Base-by-base conservation (phyloP, 1,140 invertebrate species). In the Euwallacea fornicatus region DNA sequence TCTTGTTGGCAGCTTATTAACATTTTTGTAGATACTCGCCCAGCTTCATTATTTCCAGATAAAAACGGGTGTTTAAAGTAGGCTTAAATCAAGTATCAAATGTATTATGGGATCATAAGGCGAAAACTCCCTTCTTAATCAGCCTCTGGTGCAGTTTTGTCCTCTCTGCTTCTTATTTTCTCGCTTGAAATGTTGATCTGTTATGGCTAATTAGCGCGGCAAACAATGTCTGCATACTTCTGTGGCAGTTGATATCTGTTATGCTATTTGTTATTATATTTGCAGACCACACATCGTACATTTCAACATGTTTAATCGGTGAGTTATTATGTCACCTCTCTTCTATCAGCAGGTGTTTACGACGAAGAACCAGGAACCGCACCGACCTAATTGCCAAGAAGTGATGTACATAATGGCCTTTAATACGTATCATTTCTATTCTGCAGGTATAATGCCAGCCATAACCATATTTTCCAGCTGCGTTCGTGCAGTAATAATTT, bases 251-350 rank as follows among this genome's bases (percentile, higher is more conserved):
- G 69, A 66, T 71, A 71, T 71, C 69, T 71, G 69, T 71, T 71
- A 71, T 59, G 69, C 63, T 63, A 71, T 71, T 71, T 71, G 63
- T 71, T 71, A 71, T 71, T 71, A 71, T 70, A 71, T 71, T 71
- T 61, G 56, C 63, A 42, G 69, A 71, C 69, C 69, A 71, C 69
- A 71, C 69, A 61, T 42, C 42, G 55, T 42, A 41, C 7, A 71
- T 60, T 72, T 72, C 71, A 66, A 62, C 60, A 64, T 63, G 16
- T 56, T 56, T 50, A 50, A 50, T 50, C 46, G 46, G 13, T 13
- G 9, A 50, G 9, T 50, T 13, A 13, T 50, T 50, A 13, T 50
- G 9, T 50, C 13, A 50, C 46, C 21, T 33, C 21, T 33, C 21
- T 4, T 4, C 21, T 33, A 33, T 33, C 1, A 33, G 21, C 21